These are phyloP conservation scores for Alauda arvensis DNA, from an alignment of 2,797 vertebrate genomes.

Conservation along the genomic window DNA sequence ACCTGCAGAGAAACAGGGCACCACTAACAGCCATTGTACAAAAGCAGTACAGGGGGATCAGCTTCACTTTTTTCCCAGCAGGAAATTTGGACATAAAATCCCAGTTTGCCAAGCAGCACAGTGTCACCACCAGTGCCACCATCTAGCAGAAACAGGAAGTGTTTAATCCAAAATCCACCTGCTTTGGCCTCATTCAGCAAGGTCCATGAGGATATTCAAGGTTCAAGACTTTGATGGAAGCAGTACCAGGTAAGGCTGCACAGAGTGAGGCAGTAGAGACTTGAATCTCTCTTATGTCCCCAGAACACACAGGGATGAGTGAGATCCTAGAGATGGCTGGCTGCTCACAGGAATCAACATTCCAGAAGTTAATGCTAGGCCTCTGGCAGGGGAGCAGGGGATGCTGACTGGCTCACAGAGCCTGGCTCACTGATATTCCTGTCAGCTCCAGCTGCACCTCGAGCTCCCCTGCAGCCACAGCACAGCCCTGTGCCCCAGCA, in stretches of 20 bases:
- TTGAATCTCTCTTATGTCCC: background rate
- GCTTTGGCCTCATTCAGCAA: background rate
- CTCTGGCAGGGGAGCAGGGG: background rate
- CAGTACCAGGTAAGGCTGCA: background rate
- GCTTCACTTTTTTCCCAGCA: background rate
- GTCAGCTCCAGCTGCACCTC: background rate
- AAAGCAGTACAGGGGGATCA: background rate
- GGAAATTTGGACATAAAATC: background rate
- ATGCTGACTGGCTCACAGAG: background rate
- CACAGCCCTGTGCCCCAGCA: background rate
- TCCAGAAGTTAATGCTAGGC: background rate
- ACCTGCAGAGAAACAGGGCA: background rate
- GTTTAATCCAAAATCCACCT: background rate
- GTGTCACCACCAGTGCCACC: background rate
- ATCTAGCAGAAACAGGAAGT: accelerated
- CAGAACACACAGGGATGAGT: background rate
- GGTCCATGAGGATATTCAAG: background rate
- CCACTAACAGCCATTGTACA: background rate
- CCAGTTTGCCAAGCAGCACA: background rate
- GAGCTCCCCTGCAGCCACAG: background rate
- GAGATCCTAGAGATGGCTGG: background rate
- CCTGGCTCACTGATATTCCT: background rate
- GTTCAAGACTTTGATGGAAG: background rate
- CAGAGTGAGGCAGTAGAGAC: background rate
- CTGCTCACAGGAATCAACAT: background rate